Conservation (phyloP, 2,888 invertebrate genomes). For the Choreutis nemorana region DNA sequence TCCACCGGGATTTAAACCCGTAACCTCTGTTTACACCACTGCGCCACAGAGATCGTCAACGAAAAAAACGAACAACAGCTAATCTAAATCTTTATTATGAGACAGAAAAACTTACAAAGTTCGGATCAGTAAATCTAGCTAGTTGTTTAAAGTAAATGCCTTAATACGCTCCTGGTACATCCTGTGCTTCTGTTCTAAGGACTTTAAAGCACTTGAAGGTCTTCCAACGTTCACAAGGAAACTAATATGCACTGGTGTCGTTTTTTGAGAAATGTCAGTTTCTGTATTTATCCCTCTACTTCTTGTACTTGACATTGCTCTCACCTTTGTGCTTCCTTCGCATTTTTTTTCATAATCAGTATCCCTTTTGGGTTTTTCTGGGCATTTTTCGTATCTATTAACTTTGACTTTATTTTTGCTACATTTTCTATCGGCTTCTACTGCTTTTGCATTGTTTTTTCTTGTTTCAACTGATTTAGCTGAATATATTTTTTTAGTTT, state of each 20-base stretch:
- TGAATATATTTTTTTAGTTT: conserved; percentile 19
- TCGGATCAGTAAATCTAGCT: no score
- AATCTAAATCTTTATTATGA: no score
- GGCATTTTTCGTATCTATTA: conserved; percentile 9
- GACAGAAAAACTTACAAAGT: no score
- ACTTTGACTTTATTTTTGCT: conserved; percentile 10
- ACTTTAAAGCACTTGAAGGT: conserved; percentile 34
- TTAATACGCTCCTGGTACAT: conserved; percentile 53
- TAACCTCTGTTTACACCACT: no score
- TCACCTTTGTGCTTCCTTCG: conserved; percentile 13
- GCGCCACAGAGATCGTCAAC: no score
- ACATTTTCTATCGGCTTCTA: conserved; percentile 5
- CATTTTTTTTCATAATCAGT: conserved; percentile 1
- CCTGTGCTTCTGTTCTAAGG: conserved; percentile 48
- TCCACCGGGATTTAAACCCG: no score
- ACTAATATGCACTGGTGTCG: conserved; percentile 38
- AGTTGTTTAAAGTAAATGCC: conserved; percentile 25
- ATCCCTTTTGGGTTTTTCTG: conserved; percentile 1
- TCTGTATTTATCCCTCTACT: conserved; percentile 26
- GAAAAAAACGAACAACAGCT: no score
- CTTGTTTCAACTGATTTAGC: conserved; percentile 25
- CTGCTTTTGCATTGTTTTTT: conserved; percentile 15
- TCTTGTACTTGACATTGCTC: conserved; percentile 22
- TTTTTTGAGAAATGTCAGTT: conserved; percentile 6
- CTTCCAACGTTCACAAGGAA: conserved; percentile 44